Percentiles rank a stretch among this genome's conserved stretches.
phyloP scores from a whole-genome alignment of 2,113 vertebrate genomes.

The Oryzias curvinotus region DNA sequence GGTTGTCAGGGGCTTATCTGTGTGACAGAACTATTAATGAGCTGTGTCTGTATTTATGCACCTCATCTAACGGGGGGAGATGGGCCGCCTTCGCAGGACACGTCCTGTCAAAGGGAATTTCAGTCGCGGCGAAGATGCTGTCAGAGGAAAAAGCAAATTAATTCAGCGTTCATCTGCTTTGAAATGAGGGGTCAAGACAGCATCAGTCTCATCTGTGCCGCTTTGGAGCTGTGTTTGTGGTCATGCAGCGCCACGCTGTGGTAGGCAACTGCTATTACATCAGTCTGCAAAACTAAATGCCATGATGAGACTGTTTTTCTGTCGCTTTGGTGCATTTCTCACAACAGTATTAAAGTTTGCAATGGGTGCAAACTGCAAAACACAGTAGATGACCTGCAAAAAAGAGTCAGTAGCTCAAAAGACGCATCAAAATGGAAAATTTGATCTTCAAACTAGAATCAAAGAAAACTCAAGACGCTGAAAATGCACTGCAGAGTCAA shows the following conservation, averaged over 20 bases:
- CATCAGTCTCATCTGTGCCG: slow-evolving; percentile 28
- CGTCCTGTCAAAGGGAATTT: slow-evolving; percentile 68
- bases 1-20: slow-evolving; percentile 59
- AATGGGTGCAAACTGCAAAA: too few relatives aligned
- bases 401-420: too few relatives aligned
- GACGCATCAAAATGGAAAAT: too few relatives aligned
- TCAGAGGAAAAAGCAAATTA: slow-evolving; percentile 65
- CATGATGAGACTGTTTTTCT: too few relatives aligned
- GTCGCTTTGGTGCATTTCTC: too few relatives aligned
- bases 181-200: slow-evolving; percentile 59
- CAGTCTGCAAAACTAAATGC: too few relatives aligned
- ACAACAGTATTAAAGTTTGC: too few relatives aligned
- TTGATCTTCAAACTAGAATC: too few relatives aligned
- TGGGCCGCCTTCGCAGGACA: slow-evolving; percentile 61
- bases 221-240: slow-evolving; percentile 20
- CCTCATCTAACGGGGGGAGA: slow-evolving; percentile 65
- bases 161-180: slow-evolving; percentile 73
- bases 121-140: slow-evolving; percentile 56
- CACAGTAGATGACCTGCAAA: too few relatives aligned
- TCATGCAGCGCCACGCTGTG: slow-evolving; percentile 67
- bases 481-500: too few relatives aligned
- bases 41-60: slow-evolving; percentile 72
- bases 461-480: too few relatives aligned
- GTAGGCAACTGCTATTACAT: slow-evolving; percentile 30
- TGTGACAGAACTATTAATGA: slow-evolving; percentile 77